Evolutionary conservation across 2,797 vertebrate genomes (phyloP), one percentile per base, ranked within the genome.

Genomic region (Cercopithecus mitis): DNA sequence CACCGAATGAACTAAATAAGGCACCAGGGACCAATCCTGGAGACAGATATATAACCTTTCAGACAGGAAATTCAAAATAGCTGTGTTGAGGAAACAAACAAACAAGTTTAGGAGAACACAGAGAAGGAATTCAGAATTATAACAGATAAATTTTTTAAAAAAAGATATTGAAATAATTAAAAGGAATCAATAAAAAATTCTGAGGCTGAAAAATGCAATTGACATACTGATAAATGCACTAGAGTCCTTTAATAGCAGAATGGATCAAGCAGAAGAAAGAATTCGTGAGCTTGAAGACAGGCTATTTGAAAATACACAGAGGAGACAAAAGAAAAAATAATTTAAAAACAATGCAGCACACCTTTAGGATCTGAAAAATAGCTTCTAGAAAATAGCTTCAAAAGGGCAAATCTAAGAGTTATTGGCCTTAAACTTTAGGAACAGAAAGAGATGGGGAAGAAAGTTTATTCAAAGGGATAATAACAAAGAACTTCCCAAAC

Each of bases 131-230:
- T 64, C 30, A 64, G 30, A 33, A 64, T 67, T 67, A 15, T 67
- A 67, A 67, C 61, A 33, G 30, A 64, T n/a, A n/a, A 17, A 8
- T 64, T n/a, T 19, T 0, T n/a, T 19, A 0, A 1, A 17, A 64
- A 64, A 64, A n/a, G 15, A 67, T 15, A 67, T 67, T n/a, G 61
- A 67, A 67, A 67, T 67, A 67, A 67, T n/a, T 67, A 67, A 67
- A 67, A 67, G 30, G 61, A 67, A 67, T n/a, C 30, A n/a, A 67
- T n/a, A 67, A 67, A 33, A 67, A 67, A 7, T n/a, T 64, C 61
- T 67, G 61, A 7, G 61, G 61, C 15, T 8, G 7, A 67, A 64
- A 64, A 67, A 67, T 67, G 33, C 30, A 67, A 8, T 8, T 67
- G 61, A 19, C 30, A 2, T 67, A n/a, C 30, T 67, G 30, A 67